Evolutionary conservation across 2,113 vertebrate species (phyloP).

Genomic region (Garra rufa): DNA sequence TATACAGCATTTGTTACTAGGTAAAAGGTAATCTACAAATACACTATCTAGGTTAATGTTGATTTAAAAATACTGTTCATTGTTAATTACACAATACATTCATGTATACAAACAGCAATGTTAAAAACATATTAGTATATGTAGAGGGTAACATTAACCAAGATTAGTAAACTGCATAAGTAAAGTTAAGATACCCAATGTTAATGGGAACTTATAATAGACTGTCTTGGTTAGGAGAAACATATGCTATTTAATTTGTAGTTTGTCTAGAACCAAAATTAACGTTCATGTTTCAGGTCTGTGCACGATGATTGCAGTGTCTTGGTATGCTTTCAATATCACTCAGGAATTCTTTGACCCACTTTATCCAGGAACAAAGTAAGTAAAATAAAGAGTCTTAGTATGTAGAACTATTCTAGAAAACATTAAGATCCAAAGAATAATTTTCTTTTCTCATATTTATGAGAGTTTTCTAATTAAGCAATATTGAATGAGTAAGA

Average conservation of each 20-base stretch:
- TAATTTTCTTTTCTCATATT: background rate
- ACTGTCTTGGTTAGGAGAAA: background rate
- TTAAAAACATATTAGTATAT: no score
- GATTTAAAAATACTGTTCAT: no score
- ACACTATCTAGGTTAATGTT: no score
- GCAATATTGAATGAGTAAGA: background rate
- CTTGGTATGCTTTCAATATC: constrained; percentile 88
- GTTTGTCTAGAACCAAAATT: background rate
- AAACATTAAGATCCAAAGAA: background rate
- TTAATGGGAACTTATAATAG: no score
- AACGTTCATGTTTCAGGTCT: constrained; percentile 69
- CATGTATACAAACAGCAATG: no score
- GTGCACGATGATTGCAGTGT: constrained; percentile 83
- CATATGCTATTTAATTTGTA: background rate
- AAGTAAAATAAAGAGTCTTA: constrained; percentile 59
- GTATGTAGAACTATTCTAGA: background rate
- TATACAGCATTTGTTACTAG: no score
- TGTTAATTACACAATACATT: no score
- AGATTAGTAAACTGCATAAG: no score
- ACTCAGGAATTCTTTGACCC: constrained; percentile 85
- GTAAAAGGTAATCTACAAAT: no score
- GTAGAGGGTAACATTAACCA: no score
- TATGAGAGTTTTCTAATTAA: background rate
- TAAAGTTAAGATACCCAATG: no score
- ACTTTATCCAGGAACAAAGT: constrained; percentile 83